phyloP scores from a whole-genome alignment of 1,140 invertebrate genomes.

The Heterodera schachtii region DNA sequence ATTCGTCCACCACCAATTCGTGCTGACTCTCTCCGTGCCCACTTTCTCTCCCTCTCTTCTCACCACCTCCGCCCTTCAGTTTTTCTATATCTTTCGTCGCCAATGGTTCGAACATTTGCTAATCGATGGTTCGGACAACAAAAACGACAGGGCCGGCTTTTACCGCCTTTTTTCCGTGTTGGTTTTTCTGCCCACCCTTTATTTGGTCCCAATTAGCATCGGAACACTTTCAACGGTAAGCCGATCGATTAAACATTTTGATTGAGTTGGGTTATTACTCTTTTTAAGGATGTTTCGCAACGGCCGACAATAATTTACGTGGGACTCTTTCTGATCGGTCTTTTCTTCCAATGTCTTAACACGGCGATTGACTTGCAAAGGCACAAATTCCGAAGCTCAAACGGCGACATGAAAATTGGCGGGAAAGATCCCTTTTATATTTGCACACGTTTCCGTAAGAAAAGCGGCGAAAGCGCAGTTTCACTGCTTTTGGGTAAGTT shows the following conservation, averaged over 20 bases:
- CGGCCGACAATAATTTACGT: constrained; percentile 22
- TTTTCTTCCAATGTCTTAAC: constrained; percentile 43
- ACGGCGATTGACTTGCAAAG: constrained; percentile 43
- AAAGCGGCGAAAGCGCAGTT: constrained; percentile 44
- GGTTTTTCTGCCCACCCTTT: constrained; percentile 49
- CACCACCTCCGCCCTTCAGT: constrained; percentile 33
- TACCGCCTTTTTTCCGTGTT: constrained; percentile 51
- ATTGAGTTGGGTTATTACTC: background rate
- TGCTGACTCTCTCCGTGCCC: constrained; percentile 17
- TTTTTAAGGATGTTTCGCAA: background rate
- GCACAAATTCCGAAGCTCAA: constrained; percentile 36
- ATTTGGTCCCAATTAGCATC: constrained; percentile 44
- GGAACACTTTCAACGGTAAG: constrained; percentile 21
- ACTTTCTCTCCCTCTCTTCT: constrained; percentile 16
- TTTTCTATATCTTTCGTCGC: constrained; percentile 42
- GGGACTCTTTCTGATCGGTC: constrained; percentile 36
- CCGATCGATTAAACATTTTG: background rate
- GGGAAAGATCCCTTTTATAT: constrained; percentile 54
- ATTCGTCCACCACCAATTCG: constrained; percentile 25
- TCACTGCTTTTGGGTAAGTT: constrained; percentile 43
- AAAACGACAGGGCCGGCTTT: constrained; percentile 52
- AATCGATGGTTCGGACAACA: constrained; percentile 37
- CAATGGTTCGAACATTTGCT: constrained; percentile 42
- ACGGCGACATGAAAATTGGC: constrained; percentile 47
- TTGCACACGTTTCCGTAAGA: constrained; percentile 42